A percentile compares a stretch with the other conserved stretches of the same genome.
Evolutionary conservation across 2,888 invertebrate genomes (phyloP).

Genomic region (Drosophila diplacantha): DNA sequence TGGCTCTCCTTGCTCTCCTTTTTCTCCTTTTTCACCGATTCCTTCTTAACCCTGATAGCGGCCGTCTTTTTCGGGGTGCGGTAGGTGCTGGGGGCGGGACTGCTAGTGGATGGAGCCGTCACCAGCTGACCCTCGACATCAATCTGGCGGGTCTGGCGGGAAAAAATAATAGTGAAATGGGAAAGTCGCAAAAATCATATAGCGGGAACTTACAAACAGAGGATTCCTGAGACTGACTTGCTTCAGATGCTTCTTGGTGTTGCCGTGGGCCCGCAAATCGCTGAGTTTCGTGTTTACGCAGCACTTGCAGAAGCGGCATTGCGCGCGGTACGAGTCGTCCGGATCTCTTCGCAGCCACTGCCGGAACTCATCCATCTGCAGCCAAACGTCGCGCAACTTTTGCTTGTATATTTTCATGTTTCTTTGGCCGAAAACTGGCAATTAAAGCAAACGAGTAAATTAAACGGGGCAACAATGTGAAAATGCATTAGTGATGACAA

Average conservation of each 20-base stretch:
- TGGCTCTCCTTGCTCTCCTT: not conserved
- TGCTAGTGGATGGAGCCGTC: conserved; percentile 4
- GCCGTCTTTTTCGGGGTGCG: not conserved
- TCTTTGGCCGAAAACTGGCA: not conserved
- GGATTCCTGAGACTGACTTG: conserved; percentile 13
- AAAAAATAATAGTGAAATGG: not conserved
- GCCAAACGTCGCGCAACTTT: conserved; percentile 60
- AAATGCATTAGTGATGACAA: conserved; percentile 39
- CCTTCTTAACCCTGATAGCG: conserved; percentile 1
- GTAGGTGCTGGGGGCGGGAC: not conserved
- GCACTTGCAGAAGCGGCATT: conserved; percentile 57
- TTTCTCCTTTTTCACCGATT: conserved; percentile 3
- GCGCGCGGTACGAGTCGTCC: conserved; percentile 60
- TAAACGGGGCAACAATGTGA: conserved; percentile 19
- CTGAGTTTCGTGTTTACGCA: conserved; percentile 59
- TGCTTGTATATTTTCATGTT: conserved; percentile 59
- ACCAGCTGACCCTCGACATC: conserved; percentile 1
- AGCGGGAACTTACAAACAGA: conserved; percentile 26
- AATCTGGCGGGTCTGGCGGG: not conserved
- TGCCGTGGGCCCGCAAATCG: conserved; percentile 60
- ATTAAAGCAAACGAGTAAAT: conserved; percentile 9
- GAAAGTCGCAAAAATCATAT: rapidly evolving
- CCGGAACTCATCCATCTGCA: conserved; percentile 60
- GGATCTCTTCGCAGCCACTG: conserved; percentile 57
- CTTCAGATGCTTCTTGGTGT: conserved; percentile 55